phyloP scores from a whole-genome alignment of 1,140 invertebrate genomes.

The Drosophila ogumai region DNA sequence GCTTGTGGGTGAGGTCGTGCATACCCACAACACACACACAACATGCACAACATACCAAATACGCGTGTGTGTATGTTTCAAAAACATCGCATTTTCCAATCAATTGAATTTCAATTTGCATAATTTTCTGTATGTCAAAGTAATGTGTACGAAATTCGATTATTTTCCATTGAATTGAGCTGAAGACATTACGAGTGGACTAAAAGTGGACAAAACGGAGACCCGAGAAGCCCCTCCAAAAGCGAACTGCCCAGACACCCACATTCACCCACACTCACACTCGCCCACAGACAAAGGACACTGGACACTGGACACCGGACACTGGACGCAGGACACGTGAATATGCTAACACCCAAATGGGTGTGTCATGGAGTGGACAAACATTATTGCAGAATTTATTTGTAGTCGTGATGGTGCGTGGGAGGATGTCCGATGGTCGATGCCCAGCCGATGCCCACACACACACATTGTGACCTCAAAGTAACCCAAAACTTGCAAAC shows the following conservation, averaged over 20 bases:
- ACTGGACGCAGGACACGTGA: constrained; percentile 29
- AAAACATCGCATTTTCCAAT: constrained; percentile 76
- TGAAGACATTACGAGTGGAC: constrained; percentile 77
- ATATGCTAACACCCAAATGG: constrained; percentile 55
- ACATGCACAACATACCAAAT: not conserved
- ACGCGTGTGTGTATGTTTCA: constrained; percentile 6
- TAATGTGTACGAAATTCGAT: constrained; percentile 82
- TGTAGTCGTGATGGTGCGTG: constrained; percentile 57
- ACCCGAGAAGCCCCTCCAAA: constrained; percentile 24
- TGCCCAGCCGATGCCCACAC: constrained; percentile 2
- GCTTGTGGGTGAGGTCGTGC: constrained; percentile 40
- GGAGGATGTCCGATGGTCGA: not conserved
- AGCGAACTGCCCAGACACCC: not conserved
- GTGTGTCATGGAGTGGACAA: constrained; percentile 71
- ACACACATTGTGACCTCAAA: constrained; percentile 67
- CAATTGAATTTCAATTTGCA: constrained; percentile 83
- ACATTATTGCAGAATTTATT: constrained; percentile 75
- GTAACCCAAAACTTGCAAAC: constrained; percentile 71
- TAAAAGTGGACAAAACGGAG: constrained; percentile 66
- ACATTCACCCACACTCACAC: not conserved
- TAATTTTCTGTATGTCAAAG: constrained; percentile 79
- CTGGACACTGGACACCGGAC: not conserved
- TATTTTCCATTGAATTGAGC: constrained; percentile 83
- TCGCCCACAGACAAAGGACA: constrained; percentile 18
- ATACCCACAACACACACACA: constrained; percentile 9